Evolutionary conservation across 2,888 invertebrate genomes (phyloP), one percentile per base, ranked within the genome.

Genomic region (Cheilosia grossa): DNA sequence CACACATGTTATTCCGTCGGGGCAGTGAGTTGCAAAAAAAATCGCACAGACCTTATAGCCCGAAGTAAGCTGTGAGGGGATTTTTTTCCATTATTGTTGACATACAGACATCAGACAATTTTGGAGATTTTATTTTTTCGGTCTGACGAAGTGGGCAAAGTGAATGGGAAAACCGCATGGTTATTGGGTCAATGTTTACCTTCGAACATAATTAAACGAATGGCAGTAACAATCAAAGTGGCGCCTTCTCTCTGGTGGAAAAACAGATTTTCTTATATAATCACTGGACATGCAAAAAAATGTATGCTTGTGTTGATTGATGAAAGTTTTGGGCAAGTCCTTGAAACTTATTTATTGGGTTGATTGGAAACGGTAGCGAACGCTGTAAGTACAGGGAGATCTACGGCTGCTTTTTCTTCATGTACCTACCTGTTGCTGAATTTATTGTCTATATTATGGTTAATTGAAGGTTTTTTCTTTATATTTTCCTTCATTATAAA

Each of bases 101-200:
- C 40, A 30, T 63, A 30, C 27, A 54, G 44, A 64, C 72, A 40
- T 21, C 27, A 54, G 44, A 64, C 72, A 40, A 63, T 78, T 69
- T 66, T 64, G 58, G 61, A 63, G 54, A 53, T 47, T 63, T 66
- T 75, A n/a, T 37, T 37, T 37, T 13, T 37, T 9, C 9, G 0
- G 4, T 13, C 1, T 37, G 37, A 6, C 30, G 24, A 51, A 51
- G 51, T 63, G 67, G 17, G 15, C 77, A 69, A 79, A 79, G 79
- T 79, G 79, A 79, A 79, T 79, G 79, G 79, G 66, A 79, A 69
- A 78, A 78, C 54, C 61, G 21, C 53, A 15, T 51, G 37, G 27
- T 66, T 72, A 72, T 53, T 72, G 72, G 79, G 72, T 79, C 79
- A 72, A 44, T 79, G 66, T 72, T 79, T 79, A 51, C 58, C 58